Base-by-base conservation (phyloP, 2,888 invertebrate genomes). In the Hyalella azteca region DNA sequence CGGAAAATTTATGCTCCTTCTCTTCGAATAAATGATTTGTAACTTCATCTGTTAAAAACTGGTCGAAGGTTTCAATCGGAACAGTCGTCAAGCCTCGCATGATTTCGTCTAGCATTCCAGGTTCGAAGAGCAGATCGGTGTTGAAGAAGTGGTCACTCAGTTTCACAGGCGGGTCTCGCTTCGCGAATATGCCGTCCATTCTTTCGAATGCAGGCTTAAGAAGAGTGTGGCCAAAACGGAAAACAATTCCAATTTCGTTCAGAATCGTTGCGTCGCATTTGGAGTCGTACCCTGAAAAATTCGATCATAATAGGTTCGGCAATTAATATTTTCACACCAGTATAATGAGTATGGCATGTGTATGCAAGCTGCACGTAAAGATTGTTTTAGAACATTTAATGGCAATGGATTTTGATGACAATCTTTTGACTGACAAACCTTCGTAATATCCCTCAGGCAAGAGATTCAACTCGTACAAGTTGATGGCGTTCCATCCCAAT, bases 11-110 rank as follows among this genome's bases (percentile, higher is more conserved):
- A 85, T 94, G 93, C 84, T 92, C 92, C 22, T 93, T 91, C 87
- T 96, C 94, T 88, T 97, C 97, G 87, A 97, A 97, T 79, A 97
- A 89, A 88, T 97, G 97, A 88, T 97, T 96, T 11, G 96, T 95
- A 0, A 96, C 95, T 90, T 96, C 96, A 0, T 95, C 95, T 0
- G 96, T 96, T 85, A 96, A 94, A 87, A 96, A 96, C 88, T 96
- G 95, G 89, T 96, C 96, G 77, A 96, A 89, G 0, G 94, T 94
- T 88, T 96, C 96, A 94, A 96, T 95, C 0, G 96, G 95, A 0
- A 95, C 95, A 0, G 95, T 93, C 0, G 95, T 90, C 13, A 96
- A 89, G 45, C 96, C 96, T 78, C 96, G 91, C 81, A 93, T 91
- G 73, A 96, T 92, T 87, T 96, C 95, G 88, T 96, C 96, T 32